These are phyloP conservation scores for Dinocampus coccinellae DNA, from an alignment of 2,888 invertebrate species.

Conservation along the genomic window DNA sequence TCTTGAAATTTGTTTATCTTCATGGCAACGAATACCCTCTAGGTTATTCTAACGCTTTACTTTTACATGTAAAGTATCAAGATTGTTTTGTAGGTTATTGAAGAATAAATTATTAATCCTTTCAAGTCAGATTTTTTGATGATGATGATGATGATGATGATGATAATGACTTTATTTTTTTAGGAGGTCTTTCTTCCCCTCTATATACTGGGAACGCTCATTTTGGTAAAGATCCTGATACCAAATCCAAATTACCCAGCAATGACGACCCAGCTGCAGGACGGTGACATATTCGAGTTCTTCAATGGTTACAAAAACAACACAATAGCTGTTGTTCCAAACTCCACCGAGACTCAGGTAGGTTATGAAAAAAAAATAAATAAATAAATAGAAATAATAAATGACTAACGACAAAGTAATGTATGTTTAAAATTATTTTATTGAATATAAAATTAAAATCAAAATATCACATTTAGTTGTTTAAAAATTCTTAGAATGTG, in stretches of 20 bases:
- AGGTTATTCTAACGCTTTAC: constrained; percentile 33
- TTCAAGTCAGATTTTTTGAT: too few relatives aligned
- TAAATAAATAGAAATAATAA: neutral
- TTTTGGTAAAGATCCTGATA: constrained; percentile 80
- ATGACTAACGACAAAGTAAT: neutral
- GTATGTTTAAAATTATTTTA: neutral
- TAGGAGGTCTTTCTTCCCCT: constrained; percentile 85
- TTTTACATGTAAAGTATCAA: neutral
- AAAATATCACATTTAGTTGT: neutral
- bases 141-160: too few relatives aligned
- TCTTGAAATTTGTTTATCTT: constrained; percentile 44
- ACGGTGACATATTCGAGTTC: constrained; percentile 72
- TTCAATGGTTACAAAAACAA: constrained; percentile 74
- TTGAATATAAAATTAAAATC: neutral
- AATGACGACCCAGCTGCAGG: constrained; percentile 75
- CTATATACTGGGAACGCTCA: constrained; percentile 81
- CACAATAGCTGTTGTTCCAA: constrained; percentile 79
- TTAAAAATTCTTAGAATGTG: neutral
- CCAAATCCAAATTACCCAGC: constrained; percentile 84
- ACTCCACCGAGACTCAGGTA: constrained; percentile 72
- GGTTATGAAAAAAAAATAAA: constrained; percentile 42
- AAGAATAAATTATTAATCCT: neutral
- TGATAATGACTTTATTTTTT: constrained; percentile 46
- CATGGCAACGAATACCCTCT: constrained; percentile 49
- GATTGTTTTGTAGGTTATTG: neutral